Percentiles rank a stretch among this genome's conserved stretches.
Evolutionary conservation across 2,888 invertebrate genomes (phyloP).

Genomic region (Anoplius nigerrimus): DNA sequence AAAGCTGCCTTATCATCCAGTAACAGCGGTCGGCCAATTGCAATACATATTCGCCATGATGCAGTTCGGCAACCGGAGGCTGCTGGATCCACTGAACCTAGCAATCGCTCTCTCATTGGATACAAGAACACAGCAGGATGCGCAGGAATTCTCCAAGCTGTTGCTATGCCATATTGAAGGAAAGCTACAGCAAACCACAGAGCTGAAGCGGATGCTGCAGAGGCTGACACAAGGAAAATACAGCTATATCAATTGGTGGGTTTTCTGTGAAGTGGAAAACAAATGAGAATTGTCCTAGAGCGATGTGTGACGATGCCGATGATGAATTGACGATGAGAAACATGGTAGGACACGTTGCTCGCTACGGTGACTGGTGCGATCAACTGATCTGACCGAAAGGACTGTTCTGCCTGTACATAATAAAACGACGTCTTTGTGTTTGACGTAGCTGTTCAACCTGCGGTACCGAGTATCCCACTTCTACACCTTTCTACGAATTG

Average conservation of each 20-base stretch:
- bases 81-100: conserved; percentile 78
- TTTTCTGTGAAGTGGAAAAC: conserved; percentile 60
- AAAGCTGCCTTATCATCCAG: conserved; percentile 69
- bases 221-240: conserved; percentile 70
- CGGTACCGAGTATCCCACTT: conserved; percentile 76
- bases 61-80: conserved; percentile 77
- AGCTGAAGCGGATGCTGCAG: conserved; percentile 65
- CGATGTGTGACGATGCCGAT: conserved; percentile 50
- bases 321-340: conserved; percentile 54
- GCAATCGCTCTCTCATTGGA: conserved; percentile 78
- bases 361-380: conserved; percentile 58
- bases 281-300: conserved; percentile 58
- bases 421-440: conserved; percentile 39
- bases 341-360: conserved; percentile 62
- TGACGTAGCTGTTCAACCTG: conserved; percentile 72
- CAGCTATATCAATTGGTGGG: conserved; percentile 68
- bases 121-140: conserved; percentile 80
- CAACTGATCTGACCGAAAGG: conserved; percentile 57
- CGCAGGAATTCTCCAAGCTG: conserved; percentile 81
- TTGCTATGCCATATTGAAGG: conserved; percentile 79
- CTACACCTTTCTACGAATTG: conserved; percentile 79
- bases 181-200: conserved; percentile 71
- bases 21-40: conserved; percentile 77
- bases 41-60: conserved; percentile 80
- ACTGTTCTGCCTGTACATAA: conserved; percentile 30